phyloP scores from a whole-genome alignment of 35 echinoderm and acorn worm genomes.

The Holothuria glaberrima region DNA sequence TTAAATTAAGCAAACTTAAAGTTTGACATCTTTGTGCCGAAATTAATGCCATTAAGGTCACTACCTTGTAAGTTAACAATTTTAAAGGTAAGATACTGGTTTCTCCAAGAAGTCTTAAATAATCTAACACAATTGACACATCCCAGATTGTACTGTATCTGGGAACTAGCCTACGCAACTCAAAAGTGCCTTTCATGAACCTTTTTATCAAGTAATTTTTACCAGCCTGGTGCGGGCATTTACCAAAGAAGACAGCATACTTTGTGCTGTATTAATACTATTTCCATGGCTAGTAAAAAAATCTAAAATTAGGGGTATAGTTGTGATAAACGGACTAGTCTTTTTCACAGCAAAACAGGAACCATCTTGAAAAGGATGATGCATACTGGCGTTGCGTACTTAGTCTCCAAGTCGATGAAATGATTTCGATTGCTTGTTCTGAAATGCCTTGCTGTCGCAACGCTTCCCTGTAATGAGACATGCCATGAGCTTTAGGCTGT shows the following conservation, averaged over 20 bases:
- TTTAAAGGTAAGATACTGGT: not conserved
- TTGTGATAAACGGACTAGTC: not conserved
- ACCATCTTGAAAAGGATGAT: not conserved
- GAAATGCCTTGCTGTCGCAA: slow-evolving; percentile 7
- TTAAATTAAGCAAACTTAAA: slow-evolving; percentile 13
- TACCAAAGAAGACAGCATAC: not conserved
- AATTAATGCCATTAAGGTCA: not conserved
- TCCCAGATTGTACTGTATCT: slow-evolving; percentile 6
- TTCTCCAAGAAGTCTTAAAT: slow-evolving; percentile 12
- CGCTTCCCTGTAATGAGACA: slow-evolving; percentile 17
- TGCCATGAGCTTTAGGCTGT: not conserved
- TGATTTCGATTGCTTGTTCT: slow-evolving; percentile 2
- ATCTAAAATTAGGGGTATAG: not conserved
- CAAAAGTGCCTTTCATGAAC: slow-evolving; percentile 20
- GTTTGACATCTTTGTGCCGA: slow-evolving; percentile 26
- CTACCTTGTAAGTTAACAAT: slow-evolving; percentile 5
- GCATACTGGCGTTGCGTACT: slow-evolving; percentile 21
- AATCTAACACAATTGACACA: slow-evolving; percentile 13
- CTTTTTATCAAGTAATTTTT: not conserved
- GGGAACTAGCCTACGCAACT: not conserved
- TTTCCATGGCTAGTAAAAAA: not conserved
- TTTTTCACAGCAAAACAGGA: slow-evolving; percentile 23
- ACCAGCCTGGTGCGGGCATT: not conserved
- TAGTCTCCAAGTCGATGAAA: not conserved
- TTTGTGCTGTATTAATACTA: slow-evolving; percentile 6